Evolutionary conservation across 2,888 invertebrate species (phyloP).

Genomic region (Philaethria dido): DNA sequence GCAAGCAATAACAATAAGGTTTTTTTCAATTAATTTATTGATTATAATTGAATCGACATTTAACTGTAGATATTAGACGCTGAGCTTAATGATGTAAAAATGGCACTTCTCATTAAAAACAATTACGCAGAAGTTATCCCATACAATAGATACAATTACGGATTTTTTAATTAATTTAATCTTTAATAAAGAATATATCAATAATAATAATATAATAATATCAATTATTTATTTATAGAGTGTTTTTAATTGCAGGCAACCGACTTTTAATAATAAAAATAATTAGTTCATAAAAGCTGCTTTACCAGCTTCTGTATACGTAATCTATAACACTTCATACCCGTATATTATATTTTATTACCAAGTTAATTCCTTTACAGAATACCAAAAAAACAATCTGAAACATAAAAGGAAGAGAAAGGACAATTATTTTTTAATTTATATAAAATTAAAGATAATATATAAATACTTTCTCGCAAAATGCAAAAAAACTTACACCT

Average conservation of each 20-base stretch:
- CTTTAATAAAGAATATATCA: neutral
- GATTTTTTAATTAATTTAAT: neutral
- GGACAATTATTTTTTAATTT: neutral
- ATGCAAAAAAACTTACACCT: neutral
- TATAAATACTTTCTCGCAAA: neutral
- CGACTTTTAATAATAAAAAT: neutral
- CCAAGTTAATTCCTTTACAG: neutral
- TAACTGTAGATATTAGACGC: neutral
- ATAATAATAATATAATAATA: neutral
- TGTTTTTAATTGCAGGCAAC: neutral
- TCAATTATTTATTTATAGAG: neutral
- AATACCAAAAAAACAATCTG: neutral
- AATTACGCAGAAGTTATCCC: constrained; percentile 8
- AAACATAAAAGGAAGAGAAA: neutral
- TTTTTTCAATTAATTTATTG: constrained; percentile 1
- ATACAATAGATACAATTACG: constrained; percentile 6
- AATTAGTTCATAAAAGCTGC: neutral
- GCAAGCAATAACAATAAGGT: neutral
- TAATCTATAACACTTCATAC: neutral
- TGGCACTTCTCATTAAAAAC: constrained; percentile 3
- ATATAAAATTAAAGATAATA: constrained; percentile 10
- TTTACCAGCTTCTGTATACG: neutral
- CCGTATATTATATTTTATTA: neutral
- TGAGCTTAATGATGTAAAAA: constrained; percentile 15
- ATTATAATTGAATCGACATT: constrained; percentile 14